Evolutionary conservation across 2,888 invertebrate genomes (phyloP).

Genomic region (Eupithecia exiguata): DNA sequence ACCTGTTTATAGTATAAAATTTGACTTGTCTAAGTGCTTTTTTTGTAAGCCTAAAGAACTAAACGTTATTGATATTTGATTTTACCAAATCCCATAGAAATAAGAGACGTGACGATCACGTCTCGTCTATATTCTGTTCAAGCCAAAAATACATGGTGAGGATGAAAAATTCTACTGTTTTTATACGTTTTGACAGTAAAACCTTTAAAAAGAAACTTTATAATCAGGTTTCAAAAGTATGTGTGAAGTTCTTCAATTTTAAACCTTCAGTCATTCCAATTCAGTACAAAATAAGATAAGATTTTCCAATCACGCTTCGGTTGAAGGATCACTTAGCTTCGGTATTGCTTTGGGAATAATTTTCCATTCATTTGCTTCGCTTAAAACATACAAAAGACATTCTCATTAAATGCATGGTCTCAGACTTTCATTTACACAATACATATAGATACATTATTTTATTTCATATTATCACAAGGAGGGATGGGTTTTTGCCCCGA

Average conservation of each 20-base stretch:
- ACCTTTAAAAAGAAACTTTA: not conserved
- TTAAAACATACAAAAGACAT: constrained; percentile 40
- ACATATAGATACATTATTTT: constrained; percentile 5
- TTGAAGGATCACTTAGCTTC: constrained; percentile 54
- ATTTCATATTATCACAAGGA: not conserved
- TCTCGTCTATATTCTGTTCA: too few species aligned
- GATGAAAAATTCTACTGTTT: too few species aligned
- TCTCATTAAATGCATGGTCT: constrained; percentile 32
- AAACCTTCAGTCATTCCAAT: constrained; percentile 8
- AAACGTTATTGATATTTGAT: too few species aligned
- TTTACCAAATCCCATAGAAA: too few species aligned
- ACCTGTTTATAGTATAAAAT: too few species aligned
- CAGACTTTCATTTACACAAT: constrained; percentile 31
- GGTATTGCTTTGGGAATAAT: constrained; percentile 65
- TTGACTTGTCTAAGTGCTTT: too few species aligned
- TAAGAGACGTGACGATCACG: too few species aligned
- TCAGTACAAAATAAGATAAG: constrained; percentile 5
- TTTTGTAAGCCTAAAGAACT: too few species aligned
- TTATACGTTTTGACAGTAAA: too few species aligned
- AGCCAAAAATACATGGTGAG: too few species aligned
- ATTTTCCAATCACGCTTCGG: constrained; percentile 40
- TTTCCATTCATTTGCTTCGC: constrained; percentile 64
- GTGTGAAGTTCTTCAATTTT: constrained; percentile 1
- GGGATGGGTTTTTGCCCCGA: not conserved
- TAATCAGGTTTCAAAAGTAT: constrained; percentile 9